phyloP scores from a whole-genome alignment of 2,888 invertebrate species.

The Drosophila limbata region DNA sequence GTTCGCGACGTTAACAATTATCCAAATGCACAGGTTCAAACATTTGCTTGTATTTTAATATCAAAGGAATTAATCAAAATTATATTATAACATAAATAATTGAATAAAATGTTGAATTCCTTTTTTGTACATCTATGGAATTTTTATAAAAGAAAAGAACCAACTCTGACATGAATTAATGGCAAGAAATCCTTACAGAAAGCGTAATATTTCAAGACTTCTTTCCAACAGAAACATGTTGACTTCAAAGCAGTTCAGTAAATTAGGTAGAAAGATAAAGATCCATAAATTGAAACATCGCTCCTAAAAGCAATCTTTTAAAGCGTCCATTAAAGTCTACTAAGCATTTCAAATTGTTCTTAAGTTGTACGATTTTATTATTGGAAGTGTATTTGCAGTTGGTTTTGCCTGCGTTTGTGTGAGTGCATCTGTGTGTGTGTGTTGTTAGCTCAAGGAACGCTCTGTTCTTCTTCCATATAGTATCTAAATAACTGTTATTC shows the following conservation, averaged over 20 bases:
- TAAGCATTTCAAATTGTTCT: constrained; percentile 11
- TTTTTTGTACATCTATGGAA: not conserved
- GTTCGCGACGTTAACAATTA: too few relatives aligned
- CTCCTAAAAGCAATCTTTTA: not conserved
- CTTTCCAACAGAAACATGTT: not conserved
- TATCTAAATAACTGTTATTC: constrained; percentile 86
- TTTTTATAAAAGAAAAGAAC: not conserved
- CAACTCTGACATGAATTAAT: not conserved
- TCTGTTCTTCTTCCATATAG: constrained; percentile 58
- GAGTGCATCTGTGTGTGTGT: constrained; percentile 13
- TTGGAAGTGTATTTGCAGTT: constrained; percentile 55
- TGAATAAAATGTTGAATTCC: not conserved
- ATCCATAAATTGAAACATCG: not conserved
- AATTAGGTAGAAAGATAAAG: not conserved
- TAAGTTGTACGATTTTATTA: constrained; percentile 50
- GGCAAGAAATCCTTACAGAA: not conserved
- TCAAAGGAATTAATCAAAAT: not conserved
- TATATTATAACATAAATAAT: not conserved
- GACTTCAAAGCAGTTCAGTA: not conserved
- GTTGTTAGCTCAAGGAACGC: constrained; percentile 39
- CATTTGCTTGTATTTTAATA: not conserved
- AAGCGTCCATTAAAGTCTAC: not conserved
- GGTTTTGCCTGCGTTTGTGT: constrained; percentile 27
- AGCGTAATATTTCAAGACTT: not conserved
- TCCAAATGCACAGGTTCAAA: too few relatives aligned